Evolutionary conservation across 1,140 invertebrate genomes (phyloP), one percentile per base, ranked within the genome.

Genomic region (Camponotus vicinus): DNA sequence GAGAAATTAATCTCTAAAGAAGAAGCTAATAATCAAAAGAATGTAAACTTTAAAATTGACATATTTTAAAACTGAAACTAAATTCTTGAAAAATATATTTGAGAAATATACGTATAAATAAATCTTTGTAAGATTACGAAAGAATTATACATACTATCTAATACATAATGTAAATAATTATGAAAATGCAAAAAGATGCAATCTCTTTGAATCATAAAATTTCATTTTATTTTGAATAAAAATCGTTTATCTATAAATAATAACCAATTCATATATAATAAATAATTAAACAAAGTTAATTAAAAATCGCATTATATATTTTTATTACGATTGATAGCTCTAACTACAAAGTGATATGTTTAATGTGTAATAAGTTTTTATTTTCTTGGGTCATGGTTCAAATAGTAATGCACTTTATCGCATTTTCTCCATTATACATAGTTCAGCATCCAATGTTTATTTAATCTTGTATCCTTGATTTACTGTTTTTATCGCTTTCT

Each of bases 301-400:
- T 13, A 55, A 76, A 3, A 63, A 63, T 32, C 21, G 5, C 13
- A n/a, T 77, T 27, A 76, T 21, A 13, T 27, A 18, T 40, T 76
- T 15, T 45, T 77, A 45, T 45, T 34, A 6, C 2, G 32, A 13
- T 6, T 64, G 1, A 73, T 49, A 57, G 8, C n/a, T 77, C 13
- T 45, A 21, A 63, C 64, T n/a, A 64, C 9, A 15, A 64, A 64
- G 4, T 18, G 15, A 64, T 77, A 45, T 18, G 63, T 32, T 4
- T 63, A 13, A 40, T 15, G 2, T 21, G 27, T 32, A 61, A 77
- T 77, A 32, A 77, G n/a, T n/a, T 42, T 77, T 2, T 27, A 75
- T 32, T 40, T 18, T 34, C 9, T 37, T 15, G 4, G 1, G 4
- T 55, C 32, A 77, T 40, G 15, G 9, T 40, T 34, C 5, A 5